phyloP scores from a whole-genome alignment of 1,140 invertebrate species.

The Dolichoris vasculosae region DNA sequence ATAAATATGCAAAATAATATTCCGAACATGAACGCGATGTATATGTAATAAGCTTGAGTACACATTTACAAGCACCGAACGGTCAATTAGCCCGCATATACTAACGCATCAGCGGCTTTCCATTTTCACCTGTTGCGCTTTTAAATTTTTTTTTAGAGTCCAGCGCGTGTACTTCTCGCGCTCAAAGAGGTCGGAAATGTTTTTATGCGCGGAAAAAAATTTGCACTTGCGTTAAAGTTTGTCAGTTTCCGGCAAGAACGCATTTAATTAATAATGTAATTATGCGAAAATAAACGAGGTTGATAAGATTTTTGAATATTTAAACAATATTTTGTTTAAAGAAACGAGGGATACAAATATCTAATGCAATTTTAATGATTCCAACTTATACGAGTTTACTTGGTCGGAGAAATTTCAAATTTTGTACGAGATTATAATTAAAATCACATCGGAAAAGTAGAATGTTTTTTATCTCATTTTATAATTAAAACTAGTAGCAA shows the following conservation, averaged over 20 bases:
- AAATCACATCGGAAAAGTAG: too few species aligned
- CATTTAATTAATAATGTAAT: background rate
- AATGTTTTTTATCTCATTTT: too few species aligned
- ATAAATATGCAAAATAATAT: conserved; percentile 38
- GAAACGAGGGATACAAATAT: too few species aligned
- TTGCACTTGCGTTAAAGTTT: background rate
- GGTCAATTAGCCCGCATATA: conserved; percentile 14
- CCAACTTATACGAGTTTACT: too few species aligned
- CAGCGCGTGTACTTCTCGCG: background rate
- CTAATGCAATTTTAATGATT: too few species aligned
- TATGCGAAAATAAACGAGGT: background rate
- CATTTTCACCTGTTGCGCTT: conserved; percentile 32
- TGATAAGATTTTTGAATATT: background rate
- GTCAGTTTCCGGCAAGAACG: background rate
- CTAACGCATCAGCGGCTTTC: conserved; percentile 18
- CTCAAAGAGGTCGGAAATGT: background rate
- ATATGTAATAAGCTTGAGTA: background rate
- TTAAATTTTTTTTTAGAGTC: background rate
- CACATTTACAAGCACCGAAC: background rate
- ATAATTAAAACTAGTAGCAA: too few species aligned
- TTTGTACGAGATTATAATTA: too few species aligned
- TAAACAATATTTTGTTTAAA: background rate
- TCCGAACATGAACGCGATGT: too few species aligned
- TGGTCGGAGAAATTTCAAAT: too few species aligned
- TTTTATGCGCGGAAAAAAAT: background rate